Percentiles rank a stretch among this genome's conserved stretches.
Evolutionary conservation across 2,888 invertebrate genomes (phyloP).

Genomic region (Ctenicera cuprea): DNA sequence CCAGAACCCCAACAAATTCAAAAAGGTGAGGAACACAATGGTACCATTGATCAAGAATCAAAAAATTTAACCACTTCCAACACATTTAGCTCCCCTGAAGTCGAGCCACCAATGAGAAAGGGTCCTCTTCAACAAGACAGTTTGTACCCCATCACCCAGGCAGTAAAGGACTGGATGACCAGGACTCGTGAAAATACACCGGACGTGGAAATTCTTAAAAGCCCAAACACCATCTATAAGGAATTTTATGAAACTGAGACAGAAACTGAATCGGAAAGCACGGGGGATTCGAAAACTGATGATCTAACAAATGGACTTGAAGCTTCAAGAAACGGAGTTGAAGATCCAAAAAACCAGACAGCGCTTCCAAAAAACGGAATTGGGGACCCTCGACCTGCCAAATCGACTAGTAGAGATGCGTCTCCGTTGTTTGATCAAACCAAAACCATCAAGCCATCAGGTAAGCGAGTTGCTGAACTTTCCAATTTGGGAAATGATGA

Average conservation of each 20-base stretch:
- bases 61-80: conserved; percentile 40
- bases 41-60: conserved; percentile 34
- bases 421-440: neutral
- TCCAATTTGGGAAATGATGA: conserved; percentile 27
- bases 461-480: neutral
- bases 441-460: neutral
- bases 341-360: too few relatives aligned
- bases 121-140: conserved; percentile 29
- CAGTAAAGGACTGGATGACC: conserved; percentile 78
- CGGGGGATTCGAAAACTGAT: conserved; percentile 34
- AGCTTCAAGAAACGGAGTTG: conserved; percentile 14
- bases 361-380: neutral
- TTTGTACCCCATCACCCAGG: conserved; percentile 75
- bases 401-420: conserved; percentile 4
- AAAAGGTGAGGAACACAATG: conserved; percentile 44
- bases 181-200: conserved; percentile 71
- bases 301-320: neutral
- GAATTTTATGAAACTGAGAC: conserved; percentile 61
- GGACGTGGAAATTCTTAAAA: conserved; percentile 70
- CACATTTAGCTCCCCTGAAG: conserved; percentile 38
- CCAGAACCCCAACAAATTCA: conserved; percentile 22
- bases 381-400: conserved; percentile 11
- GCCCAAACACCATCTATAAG: conserved; percentile 67
- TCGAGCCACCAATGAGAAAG: conserved; percentile 20
- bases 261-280: conserved; percentile 54